These are phyloP conservation scores for Nothura maculosa DNA, from an alignment of 2,797 vertebrate species.

Conservation along the genomic window DNA sequence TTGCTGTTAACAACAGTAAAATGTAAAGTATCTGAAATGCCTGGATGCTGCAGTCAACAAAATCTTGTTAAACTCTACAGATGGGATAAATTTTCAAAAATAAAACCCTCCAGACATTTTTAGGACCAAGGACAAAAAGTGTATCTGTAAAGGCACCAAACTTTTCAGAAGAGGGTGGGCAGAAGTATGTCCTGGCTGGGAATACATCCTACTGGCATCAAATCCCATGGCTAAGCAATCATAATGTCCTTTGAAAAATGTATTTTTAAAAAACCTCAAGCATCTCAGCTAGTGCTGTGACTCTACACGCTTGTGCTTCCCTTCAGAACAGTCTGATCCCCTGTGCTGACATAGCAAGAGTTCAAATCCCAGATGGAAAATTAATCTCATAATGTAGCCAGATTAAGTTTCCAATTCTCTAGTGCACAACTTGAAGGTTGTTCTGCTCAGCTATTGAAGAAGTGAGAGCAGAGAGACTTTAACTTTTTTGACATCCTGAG, in stretches of 20 bases:
- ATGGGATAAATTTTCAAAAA: not conserved
- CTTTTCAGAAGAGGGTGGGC: not conserved
- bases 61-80: not conserved
- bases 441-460: conserved; percentile 57
- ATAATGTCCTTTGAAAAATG: conserved; percentile 60
- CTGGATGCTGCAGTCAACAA: not conserved
- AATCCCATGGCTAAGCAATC: conserved; percentile 17
- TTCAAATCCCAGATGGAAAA: conserved; percentile 81
- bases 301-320: conserved; percentile 54
- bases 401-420: conserved; percentile 76
- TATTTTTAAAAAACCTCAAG: conserved; percentile 15
- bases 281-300: conserved; percentile 46
- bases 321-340: conserved; percentile 76
- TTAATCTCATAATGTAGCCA: conserved; percentile 68
- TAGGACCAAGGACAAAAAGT: not conserved
- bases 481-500: conserved; percentile 43
- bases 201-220: conserved; percentile 13
- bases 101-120: not conserved
- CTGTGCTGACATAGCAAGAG: conserved; percentile 70
- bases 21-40: not conserved
- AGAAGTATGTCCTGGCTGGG: not conserved
- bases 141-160: not conserved
- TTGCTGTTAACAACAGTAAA: not conserved
- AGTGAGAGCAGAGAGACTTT: conserved; percentile 41
- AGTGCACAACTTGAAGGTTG: conserved; percentile 63